Base-by-base conservation (phyloP, 1,140 invertebrate genomes). In the Heliconius nattereri region DNA sequence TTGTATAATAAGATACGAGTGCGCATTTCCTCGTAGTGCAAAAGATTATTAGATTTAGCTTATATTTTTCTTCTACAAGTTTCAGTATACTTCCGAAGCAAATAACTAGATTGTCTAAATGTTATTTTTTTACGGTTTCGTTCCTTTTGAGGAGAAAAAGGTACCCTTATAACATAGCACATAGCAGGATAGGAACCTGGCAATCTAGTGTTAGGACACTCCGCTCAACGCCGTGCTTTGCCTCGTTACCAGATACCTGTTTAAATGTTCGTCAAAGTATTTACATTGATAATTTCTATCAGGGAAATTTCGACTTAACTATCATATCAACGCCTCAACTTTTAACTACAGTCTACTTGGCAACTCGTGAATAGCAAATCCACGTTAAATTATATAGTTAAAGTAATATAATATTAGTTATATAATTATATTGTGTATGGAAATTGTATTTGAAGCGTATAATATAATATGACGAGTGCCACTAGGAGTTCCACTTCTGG, bases 301-400 rank as follows among this genome's bases (percentile, higher is more conserved):
- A 7, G 45, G 45, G 60, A 80, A 78, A 71, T 78, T 80, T 52
- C 37, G 57, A 29, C 60, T 40, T 45, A 76, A 76, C 79, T 76
- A 80, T 73, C 37, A 72, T 19, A 49, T 26, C 54, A 71, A 57
- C 73, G 75, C 72, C 66, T 72, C 29, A 73, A 66, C 75, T 54
- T 37, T 80, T 76, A 76, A 71, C 75, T 80, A 19, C 60, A 9
- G 9, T 66, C 60, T 26, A 66, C 70, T 74, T 26, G 73, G 66
- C 71, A 52, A 79, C 49, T 79, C 71, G 29, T 54, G 45, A 71
- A 79, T 8, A 75, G 16, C 26, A n/a, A 45, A 60, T 75, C 54
- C 26, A 52, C 19, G 45, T 20, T 40, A 72, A 9, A 60, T 79
- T 19, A 71, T 49, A 66, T 66, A 66, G 60, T 66, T 66, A 26